Evolutionary conservation across 2,113 vertebrate species (phyloP).

Genomic region (Pelecanoides urinatrix): DNA sequence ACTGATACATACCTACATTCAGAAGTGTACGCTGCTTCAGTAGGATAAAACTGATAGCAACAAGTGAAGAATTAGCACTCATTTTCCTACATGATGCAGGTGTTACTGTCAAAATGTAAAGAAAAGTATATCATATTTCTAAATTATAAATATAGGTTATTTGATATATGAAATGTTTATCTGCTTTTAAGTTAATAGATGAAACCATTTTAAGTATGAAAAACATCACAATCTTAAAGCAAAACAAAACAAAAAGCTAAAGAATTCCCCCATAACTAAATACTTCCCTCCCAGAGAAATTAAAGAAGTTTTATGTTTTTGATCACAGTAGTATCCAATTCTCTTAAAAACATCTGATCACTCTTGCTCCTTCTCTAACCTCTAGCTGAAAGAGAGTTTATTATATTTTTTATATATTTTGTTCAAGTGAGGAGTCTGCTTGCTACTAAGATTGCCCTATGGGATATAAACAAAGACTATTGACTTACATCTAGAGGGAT

Average conservation of each 20-base stretch:
- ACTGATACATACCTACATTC: neutral
- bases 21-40: neutral
- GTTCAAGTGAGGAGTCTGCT: neutral
- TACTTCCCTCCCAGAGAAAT: neutral
- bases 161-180: neutral
- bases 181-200: neutral
- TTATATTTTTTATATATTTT: neutral
- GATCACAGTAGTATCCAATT: neutral
- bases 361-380: neutral
- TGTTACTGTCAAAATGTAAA: neutral
- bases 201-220: neutral
- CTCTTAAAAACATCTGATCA: neutral
- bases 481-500: neutral
- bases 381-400: slow-evolving; percentile 10
- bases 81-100: neutral
- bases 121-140: neutral
- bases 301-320: neutral
- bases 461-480: slow-evolving; percentile 19
- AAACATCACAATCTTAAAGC: neutral
- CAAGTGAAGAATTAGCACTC: neutral
- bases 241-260: neutral
- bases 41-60: neutral
- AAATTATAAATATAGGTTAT: neutral
- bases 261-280: neutral
- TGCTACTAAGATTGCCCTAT: neutral